Evolutionary conservation across 2,888 invertebrate species (phyloP).

Genomic region (Thymelicus lineola): DNA sequence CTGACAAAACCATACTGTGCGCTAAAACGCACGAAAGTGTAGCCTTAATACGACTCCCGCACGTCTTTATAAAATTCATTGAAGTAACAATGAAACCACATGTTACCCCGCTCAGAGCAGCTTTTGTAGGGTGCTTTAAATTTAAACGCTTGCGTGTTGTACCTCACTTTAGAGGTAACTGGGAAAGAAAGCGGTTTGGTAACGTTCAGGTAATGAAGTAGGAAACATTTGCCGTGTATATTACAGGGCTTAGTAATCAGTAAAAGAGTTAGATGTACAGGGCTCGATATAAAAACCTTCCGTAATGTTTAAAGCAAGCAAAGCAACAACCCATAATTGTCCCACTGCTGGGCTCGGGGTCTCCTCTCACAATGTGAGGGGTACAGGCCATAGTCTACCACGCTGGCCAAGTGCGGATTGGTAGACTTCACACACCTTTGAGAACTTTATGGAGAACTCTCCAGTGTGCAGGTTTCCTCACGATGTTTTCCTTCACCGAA

Average conservation of each 20-base stretch:
- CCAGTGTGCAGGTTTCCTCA: no score
- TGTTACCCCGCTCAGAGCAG: neutral
- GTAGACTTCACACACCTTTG: no score
- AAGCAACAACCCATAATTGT: no score
- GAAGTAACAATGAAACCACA: constrained; percentile 6
- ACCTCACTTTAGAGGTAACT: constrained; percentile 9
- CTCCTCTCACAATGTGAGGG: no score
- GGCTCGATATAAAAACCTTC: no score
- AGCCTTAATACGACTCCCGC: neutral
- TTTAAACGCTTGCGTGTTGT: constrained; percentile 19
- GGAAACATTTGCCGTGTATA: neutral
- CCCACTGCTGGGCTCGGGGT: no score
- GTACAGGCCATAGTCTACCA: no score
- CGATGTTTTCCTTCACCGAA: no score
- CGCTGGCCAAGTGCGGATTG: no score
- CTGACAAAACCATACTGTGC: neutral
- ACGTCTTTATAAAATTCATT: constrained; percentile 11
- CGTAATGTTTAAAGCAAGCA: no score
- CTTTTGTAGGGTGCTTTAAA: constrained; percentile 18
- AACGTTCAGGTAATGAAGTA: neutral
- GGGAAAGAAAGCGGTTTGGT: constrained; percentile 10
- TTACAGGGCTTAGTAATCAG: neutral
- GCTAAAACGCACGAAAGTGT: neutral
- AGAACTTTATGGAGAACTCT: no score
- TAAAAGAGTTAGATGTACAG: no score